Base-by-base conservation (phyloP, 2,113 vertebrate species). In the Brachyhypopomus gauderio region DNA sequence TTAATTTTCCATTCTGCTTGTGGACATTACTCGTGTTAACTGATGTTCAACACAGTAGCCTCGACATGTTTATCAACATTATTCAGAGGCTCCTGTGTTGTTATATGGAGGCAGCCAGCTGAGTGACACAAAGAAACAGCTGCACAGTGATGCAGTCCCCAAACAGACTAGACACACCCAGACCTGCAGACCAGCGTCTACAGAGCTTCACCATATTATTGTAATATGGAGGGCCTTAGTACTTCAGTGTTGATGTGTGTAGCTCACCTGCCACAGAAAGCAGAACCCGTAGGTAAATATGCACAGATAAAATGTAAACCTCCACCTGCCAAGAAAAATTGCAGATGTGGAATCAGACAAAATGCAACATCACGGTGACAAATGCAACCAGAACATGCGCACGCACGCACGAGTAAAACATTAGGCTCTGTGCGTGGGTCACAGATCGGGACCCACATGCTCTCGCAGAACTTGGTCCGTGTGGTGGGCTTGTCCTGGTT, bases 401-500 rank as follows among this genome's bases (percentile, higher is more conserved):
- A 60, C 36, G 22, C 23, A 62, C 45, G 34, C 48, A 36, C 56
- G 23, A 45, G 72, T 63, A 77, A 64, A 41, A 12, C 25, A 41
- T 41, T 56, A 83, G 67, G 75, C 58, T 56, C 62, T 38, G 41
- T 48, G n/a, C 20, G 73, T 20, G 25, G 52, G 36, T 48, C 55
- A 77, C 56, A 45, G 72, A 66, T 64, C 22, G 23, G 0, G 58
- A 96, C 97, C 86, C 95, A 99, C 98, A 98, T 97, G 97, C 97
- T 99, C 92, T 99, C 98, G 85, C 97, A 97, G 91, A 99, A 99
- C 87, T 99, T 99, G 3, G 94, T 96, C 90, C 96, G 94, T 60
- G 90, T 95, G 88, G 95, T 95, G 86, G 98, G 96, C 88, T 99
- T 99, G 88, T 99, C 97, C 89, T 99, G 96, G 93, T 96, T 99